A percentile compares a stretch with the other conserved stretches of the same genome.
Conservation (phyloP, 2,113 vertebrate species). For the Lepisosteus oculatus region DNA sequence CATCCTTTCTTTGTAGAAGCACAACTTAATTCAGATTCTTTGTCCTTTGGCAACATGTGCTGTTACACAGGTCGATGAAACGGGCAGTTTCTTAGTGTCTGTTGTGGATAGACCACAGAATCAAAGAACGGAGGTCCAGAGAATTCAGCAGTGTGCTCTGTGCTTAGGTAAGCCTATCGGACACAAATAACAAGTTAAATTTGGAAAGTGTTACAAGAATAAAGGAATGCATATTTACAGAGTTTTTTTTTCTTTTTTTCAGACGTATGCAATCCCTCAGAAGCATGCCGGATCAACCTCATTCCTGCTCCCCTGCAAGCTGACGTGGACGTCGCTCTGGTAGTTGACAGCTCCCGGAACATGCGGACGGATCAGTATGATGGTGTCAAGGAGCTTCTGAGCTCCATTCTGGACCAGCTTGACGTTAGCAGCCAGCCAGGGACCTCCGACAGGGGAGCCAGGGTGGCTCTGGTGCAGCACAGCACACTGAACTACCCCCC, state of each 20-base stretch:
- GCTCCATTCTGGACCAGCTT: slow-evolving; percentile 65
- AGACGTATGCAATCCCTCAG: slow-evolving; percentile 67
- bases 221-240: neutral
- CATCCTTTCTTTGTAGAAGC: no score
- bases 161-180: slow-evolving; percentile 71
- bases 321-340: slow-evolving; percentile 69
- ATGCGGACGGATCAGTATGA: slow-evolving; percentile 60
- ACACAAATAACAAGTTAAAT: no score
- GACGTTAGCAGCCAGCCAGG: slow-evolving; percentile 55
- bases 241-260: no score
- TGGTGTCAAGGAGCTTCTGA: slow-evolving; percentile 66
- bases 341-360: slow-evolving; percentile 73
- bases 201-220: no score
- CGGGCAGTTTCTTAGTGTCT: slow-evolving; percentile 52
- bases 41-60: slow-evolving; percentile 20
- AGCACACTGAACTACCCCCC: slow-evolving; percentile 45
- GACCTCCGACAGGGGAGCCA: slow-evolving; percentile 24
- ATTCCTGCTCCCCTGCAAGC: slow-evolving; percentile 39
- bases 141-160: slow-evolving; percentile 63
- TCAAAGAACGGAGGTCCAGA: slow-evolving; percentile 44
- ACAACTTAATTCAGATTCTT: neutral
- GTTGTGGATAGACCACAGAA: slow-evolving; percentile 56
- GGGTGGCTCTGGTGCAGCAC: slow-evolving; percentile 71
- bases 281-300: slow-evolving; percentile 42
- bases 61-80: slow-evolving; percentile 65